These are phyloP conservation scores for Pagetopsis macropterus DNA, from an alignment of 2,797 vertebrate species.

Conservation along the genomic window DNA sequence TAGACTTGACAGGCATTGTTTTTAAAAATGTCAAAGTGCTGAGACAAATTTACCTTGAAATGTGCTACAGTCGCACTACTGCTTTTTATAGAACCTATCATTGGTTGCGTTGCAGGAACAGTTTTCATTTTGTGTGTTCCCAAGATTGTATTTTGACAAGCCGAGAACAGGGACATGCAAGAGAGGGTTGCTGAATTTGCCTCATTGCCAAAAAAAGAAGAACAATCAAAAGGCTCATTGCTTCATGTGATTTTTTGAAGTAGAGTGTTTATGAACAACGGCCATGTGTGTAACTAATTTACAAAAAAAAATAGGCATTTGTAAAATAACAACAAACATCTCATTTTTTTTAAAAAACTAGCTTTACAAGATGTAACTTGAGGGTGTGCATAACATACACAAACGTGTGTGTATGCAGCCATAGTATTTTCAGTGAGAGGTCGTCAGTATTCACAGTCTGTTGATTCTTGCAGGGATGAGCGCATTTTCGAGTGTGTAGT, in stretches of 20 bases:
- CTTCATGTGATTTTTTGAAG: conserved; percentile 28
- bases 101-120: conserved; percentile 41
- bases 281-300: conserved; percentile 2
- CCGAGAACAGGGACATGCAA: conserved; percentile 42
- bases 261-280: not conserved
- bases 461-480: conserved; percentile 33
- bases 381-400: conserved; percentile 1
- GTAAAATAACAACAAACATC: conserved; percentile 17
- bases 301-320: conserved; percentile 1
- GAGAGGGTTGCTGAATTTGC: conserved; percentile 53
- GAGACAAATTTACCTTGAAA: conserved; percentile 80
- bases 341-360: not conserved
- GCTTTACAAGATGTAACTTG: conserved; percentile 13
- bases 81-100: conserved; percentile 74
- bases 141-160: conserved; percentile 58
- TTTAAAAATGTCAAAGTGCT: conserved; percentile 76
- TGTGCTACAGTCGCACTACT: conserved; percentile 62
- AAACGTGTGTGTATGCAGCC: conserved; percentile 5
- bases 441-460: conserved; percentile 32
- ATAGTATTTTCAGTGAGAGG: conserved; percentile 8
- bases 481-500: conserved; percentile 25
- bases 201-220: conserved; percentile 38
- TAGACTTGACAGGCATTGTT: conserved; percentile 78
- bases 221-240: conserved; percentile 19
- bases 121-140: conserved; percentile 35